phyloP scores from a whole-genome alignment of 1,140 invertebrate genomes.

The Pseudomyrmex concolor region DNA sequence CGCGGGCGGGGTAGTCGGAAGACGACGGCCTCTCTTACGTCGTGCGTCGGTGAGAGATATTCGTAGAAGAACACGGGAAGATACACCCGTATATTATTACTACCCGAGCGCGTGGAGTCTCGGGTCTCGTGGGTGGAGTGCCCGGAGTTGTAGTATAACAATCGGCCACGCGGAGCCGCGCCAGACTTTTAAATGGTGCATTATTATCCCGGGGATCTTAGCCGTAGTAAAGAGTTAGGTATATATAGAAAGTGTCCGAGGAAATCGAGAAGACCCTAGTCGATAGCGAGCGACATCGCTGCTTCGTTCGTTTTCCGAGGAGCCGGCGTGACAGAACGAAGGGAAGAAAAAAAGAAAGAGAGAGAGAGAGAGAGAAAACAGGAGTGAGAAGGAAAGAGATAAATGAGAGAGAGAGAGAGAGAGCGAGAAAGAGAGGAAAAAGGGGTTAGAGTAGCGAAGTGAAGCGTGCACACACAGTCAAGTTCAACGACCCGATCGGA shows the following conservation, averaged over 20 bases:
- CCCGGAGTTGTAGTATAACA: constrained; percentile 13
- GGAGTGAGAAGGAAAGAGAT: neutral
- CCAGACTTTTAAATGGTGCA: constrained; percentile 83
- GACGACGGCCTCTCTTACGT: neutral
- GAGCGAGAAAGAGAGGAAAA: constrained; percentile 37
- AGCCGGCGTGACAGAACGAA: constrained; percentile 48
- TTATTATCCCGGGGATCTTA: constrained; percentile 76
- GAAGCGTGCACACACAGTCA: constrained; percentile 59
- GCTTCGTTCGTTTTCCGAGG: constrained; percentile 51
- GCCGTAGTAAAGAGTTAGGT: constrained; percentile 82
- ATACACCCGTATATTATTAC: neutral
- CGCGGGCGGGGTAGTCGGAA: constrained; percentile 2
- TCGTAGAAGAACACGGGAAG: neutral
- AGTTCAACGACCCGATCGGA: constrained; percentile 57
- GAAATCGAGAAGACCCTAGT: constrained; percentile 82
- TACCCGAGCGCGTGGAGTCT: constrained; percentile 2
- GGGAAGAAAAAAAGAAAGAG: constrained; percentile 15
- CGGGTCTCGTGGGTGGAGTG: constrained; percentile 20
- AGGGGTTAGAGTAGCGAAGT: constrained; percentile 46
- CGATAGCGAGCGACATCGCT: constrained; percentile 49
- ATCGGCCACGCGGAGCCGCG: constrained; percentile 21
- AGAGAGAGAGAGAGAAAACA: neutral
- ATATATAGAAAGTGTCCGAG: constrained; percentile 81
- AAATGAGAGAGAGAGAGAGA: constrained; percentile 1
- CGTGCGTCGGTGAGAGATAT: neutral